Evolutionary conservation across 1,140 invertebrate genomes (phyloP), one percentile per base, ranked within the genome.

Genomic region (Nomia melanderi): DNA sequence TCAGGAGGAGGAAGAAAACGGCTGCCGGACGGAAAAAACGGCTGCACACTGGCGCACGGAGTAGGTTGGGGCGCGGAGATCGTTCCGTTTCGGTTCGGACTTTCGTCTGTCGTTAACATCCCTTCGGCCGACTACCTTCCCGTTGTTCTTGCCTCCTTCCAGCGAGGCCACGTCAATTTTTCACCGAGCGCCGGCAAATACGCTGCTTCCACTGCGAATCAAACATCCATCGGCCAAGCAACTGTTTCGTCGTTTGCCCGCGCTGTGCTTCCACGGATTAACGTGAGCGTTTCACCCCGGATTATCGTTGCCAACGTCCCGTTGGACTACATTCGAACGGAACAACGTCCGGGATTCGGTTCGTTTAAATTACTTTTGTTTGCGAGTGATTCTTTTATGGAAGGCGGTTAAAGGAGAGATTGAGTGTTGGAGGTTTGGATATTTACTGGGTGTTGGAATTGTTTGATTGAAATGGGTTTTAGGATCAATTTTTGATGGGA

Each of bases 61-160:
- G n/a, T n/a, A n/a, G n/a, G n/a, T n/a, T n/a, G n/a, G n/a, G n/a
- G n/a, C n/a, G n/a, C n/a, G n/a, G n/a, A n/a, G n/a, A n/a, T 41
- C 72, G 62, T 66, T 65, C 57, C 59, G 77, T 79, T 82, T 78
- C 65, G 78, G 64, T 74, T 81, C 70, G 66, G 73, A 67, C 72
- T 76, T 77, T 82, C 50, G 82, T 83, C 62, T 67, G 71, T 60
- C 81, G 82, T 84, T 85, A 80, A 78, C 80, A 70, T 78, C 60
- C 66, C 75, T 50, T 36, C n/a, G 59, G 64, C 44, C 25, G 66
- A 29, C 60, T 50, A 41, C 25, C 56, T 11, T 71, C 70, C 57
- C 56, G 25, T 29, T 36, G 65, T 71, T 74, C 78, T 83, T 78
- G 64, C 80, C 53, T 69, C 29, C 56, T 65, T 82, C 64, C 36